Conservation (phyloP, 2,113 vertebrate genomes). For the Notothenia rossii region DNA sequence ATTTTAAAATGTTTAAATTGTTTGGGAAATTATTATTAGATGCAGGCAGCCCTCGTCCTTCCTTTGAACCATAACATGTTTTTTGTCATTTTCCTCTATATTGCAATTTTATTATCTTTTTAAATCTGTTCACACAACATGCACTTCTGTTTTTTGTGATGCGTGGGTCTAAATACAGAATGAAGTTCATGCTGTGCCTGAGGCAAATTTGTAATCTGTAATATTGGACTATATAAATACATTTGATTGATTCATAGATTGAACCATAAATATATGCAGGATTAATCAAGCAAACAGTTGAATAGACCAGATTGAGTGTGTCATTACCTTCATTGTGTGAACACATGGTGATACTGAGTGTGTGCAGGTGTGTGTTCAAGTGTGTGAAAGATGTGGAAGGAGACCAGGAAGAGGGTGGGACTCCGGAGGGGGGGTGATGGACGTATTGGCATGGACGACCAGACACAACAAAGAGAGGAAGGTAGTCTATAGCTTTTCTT, state of each 20-base stretch:
- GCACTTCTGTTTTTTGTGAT: too few relatives aligned
- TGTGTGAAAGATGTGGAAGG: conserved; percentile 28
- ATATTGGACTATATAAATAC: too few relatives aligned
- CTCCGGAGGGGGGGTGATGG: conserved; percentile 42
- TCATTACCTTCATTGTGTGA: conserved; percentile 2
- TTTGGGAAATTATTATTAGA: too few relatives aligned
- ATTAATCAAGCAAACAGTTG: conserved; percentile 4
- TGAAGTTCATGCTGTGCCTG: too few relatives aligned
- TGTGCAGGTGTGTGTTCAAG: conserved; percentile 31
- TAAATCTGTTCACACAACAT: too few relatives aligned
- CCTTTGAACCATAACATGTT: too few relatives aligned
- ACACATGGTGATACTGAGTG: neutral
- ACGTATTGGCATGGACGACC: conserved; percentile 71
- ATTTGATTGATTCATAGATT: neutral
- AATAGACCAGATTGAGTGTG: neutral
- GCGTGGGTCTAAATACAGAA: too few relatives aligned
- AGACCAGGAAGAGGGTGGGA: conserved; percentile 59
- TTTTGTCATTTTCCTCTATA: too few relatives aligned
- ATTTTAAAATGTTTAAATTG: too few relatives aligned
- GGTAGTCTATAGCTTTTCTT: conserved; percentile 25
- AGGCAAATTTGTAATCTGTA: too few relatives aligned
- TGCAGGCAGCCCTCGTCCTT: too few relatives aligned
- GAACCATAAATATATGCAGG: conserved; percentile 6
- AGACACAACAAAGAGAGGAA: conserved; percentile 85
- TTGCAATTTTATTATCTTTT: too few relatives aligned